Percentiles rank a stretch among this genome's conserved stretches.
Evolutionary conservation across 2,797 vertebrate genomes (phyloP).

Genomic region (Rhinoraja longicauda): DNA sequence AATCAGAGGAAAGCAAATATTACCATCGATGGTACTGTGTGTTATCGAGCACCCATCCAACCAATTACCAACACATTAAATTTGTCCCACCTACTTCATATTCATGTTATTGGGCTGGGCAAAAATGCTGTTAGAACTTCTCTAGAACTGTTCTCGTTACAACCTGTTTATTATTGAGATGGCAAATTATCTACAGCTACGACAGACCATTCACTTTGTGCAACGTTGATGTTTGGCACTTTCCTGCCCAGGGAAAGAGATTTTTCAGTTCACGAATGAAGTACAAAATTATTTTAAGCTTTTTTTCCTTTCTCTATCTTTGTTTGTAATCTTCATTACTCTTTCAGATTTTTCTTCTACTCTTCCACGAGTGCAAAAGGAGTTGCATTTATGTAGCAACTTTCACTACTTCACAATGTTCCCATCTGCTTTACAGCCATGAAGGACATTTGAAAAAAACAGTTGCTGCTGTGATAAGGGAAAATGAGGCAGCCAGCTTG

Average conservation of each 20-base stretch:
- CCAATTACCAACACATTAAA: not conserved
- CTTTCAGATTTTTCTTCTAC: not conserved
- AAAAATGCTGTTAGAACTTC: not conserved
- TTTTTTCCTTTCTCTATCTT: not conserved
- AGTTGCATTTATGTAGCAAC: not conserved
- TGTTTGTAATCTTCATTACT: not conserved
- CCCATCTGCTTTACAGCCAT: not conserved
- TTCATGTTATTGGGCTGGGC: not conserved
- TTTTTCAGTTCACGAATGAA: not conserved
- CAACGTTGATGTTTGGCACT: not conserved
- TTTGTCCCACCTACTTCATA: not conserved
- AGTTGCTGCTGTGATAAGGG: not conserved
- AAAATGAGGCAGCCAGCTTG: not conserved
- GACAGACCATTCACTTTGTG: not conserved
- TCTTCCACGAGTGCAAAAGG: not conserved
- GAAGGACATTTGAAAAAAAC: not conserved
- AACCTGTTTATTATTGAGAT: not conserved
- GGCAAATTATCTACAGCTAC: not conserved
- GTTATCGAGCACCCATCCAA: not conserved
- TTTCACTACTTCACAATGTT: not conserved
- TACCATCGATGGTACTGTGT: not conserved
- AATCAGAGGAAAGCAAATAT: slow-evolving; percentile 9
- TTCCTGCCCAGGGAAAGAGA: not conserved
- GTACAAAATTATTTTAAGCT: not conserved
- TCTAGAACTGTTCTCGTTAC: slow-evolving; percentile 4